Base-by-base conservation (phyloP, 2,113 vertebrate genomes). In the Aptenodytes forsteri region DNA sequence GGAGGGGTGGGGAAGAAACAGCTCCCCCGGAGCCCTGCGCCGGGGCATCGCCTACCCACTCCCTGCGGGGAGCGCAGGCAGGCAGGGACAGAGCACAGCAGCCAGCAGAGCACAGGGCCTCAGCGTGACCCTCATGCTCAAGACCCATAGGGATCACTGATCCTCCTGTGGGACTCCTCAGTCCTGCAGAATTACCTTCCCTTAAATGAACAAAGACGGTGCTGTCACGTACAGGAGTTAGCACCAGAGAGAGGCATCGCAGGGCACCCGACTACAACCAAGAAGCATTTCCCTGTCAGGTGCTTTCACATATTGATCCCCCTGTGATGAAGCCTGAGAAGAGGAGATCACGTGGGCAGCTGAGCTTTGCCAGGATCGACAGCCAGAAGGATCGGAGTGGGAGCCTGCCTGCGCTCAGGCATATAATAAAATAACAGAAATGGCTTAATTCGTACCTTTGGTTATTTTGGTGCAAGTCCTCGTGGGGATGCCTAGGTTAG, bases 401-500 rank as follows among this genome's bases (percentile, higher is more conserved):
- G 42, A 94, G 25, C 46, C 38, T 75, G 87, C 65, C 65, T 47
- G 66, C 0, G 8, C 79, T 86, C 61, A 61, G 36, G 19, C 56
- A 56, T 52, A 47, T 30, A 25, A 54, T 44, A 49, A 92, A 96
- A 30, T 61, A 88, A 47, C 40, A 88, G 44, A 77, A 96, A 83
- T 65, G 16, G 44, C 76, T 90, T 83, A 46, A 80, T 92, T 88
- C 2, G 1, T 93, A 38, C 84, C 27, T 82, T 76, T 67, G 19
- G 66, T 87, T 95, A 87, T 94, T 83, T 89, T 67, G 80, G 67
- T 89, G 44, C 77, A 75, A 91, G 69, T 50, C 69, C 78, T 94
- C 0, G 0, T 79, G 81, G 65, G 46, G 58, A 69, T 90, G 76
- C 70, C 11, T 4, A 56, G 71, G 69, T 92, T 84, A 91, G 89